A percentile compares a stretch with the other conserved stretches of the same genome.
These are phyloP conservation scores for honey bee (Apis mellifera) DNA, from an alignment of 1,140 invertebrate genomes.

Conservation along the genomic window Amel_HAv3.1 CM009933.2:233001-233500, in stretches of 20 bases:
- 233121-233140: not conserved
- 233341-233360: constrained; percentile 91
- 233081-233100: not conserved
- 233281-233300: not conserved
- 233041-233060: not conserved
- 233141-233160: constrained; percentile 12
- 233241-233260: constrained; percentile 75
- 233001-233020: constrained; percentile 92
- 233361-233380: constrained; percentile 75
- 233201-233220: constrained; percentile 78
- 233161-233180: constrained; percentile 17
- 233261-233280: constrained; percentile 64
- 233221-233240: constrained; percentile 65
- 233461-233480: constrained; percentile 94
- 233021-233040: not conserved
- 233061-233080: not conserved
- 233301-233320: not conserved
- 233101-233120: constrained; percentile 12
- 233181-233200: constrained; percentile 45
- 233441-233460: constrained; percentile 92
- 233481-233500: constrained; percentile 94
- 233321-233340: constrained; percentile 80
- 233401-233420: constrained; percentile 70
- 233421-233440: constrained; percentile 88
- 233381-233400: constrained; percentile 74